A percentile compares a stretch with the other conserved stretches of the same genome.
phyloP scores from a whole-genome alignment of 2,888 invertebrate genomes.

The Lycocerus yunnanus region DNA sequence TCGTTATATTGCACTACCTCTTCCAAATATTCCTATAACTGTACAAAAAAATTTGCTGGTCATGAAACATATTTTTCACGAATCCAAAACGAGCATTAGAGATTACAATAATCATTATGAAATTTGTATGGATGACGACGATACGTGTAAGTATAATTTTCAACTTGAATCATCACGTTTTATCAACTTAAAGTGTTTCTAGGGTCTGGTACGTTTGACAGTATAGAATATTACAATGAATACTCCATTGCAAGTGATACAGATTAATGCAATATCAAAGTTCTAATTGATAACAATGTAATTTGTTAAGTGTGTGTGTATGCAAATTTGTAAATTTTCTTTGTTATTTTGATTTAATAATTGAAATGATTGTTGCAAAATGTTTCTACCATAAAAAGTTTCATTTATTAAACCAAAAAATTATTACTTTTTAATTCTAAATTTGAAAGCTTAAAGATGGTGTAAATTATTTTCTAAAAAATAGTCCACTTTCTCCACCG shows the following conservation, averaged over 20 bases:
- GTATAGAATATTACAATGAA: conserved; percentile 26
- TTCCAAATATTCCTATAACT: conserved; percentile 39
- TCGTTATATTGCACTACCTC: conserved; percentile 39
- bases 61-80: conserved; percentile 45
- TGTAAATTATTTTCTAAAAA: neutral
- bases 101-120: conserved; percentile 51
- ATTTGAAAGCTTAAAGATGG: neutral
- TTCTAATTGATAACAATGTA: neutral
- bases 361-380: neutral
- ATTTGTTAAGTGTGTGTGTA: neutral
- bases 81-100: conserved; percentile 49
- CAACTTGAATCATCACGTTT: neutral
- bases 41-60: conserved; percentile 46
- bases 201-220: conserved; percentile 10
- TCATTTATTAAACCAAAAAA: neutral
- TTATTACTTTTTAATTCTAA: neutral
- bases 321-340: neutral
- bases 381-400: neutral
- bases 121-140: conserved; percentile 43
- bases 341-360: neutral
- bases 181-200: neutral
- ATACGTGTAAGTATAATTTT: conserved; percentile 30
- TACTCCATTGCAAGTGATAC: conserved; percentile 34
- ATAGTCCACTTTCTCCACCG: neutral
- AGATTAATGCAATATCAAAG: conserved; percentile 19